These are phyloP conservation scores for Thomomys bottae DNA, from an alignment of 2,113 vertebrate genomes.

Conservation along the genomic window DNA sequence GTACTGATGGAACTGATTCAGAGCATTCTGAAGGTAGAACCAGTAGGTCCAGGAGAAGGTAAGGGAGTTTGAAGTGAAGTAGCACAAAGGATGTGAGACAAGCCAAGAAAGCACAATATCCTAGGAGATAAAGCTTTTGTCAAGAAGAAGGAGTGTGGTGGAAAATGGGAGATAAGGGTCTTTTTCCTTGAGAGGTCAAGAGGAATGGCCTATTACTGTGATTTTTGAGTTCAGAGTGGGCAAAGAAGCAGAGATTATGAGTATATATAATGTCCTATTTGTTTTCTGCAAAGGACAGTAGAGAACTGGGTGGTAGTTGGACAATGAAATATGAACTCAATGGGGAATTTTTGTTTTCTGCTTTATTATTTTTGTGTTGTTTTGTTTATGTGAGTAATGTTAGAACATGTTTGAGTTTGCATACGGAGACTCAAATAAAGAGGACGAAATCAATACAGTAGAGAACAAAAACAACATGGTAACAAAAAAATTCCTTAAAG, in stretches of 20 bases:
- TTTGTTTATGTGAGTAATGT: background rate
- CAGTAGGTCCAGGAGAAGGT: background rate
- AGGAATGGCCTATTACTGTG: background rate
- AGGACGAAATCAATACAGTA: background rate
- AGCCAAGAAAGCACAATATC: background rate
- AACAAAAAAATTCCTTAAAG: background rate
- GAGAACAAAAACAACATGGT: background rate
- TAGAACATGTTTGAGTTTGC: slow-evolving; percentile 11
- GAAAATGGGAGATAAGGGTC: slow-evolving; percentile 18
- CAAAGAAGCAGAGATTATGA: background rate
- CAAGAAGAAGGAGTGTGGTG: background rate
- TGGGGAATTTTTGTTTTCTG: background rate
- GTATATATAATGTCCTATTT: background rate
- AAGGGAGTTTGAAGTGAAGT: background rate
- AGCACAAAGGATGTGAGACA: background rate
- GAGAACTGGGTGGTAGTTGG: background rate
- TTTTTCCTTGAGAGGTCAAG: slow-evolving; percentile 5
- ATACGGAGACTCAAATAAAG: background rate
- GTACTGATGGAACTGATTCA: background rate
- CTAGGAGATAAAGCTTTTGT: background rate
- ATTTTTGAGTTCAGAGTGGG: slow-evolving; percentile 16
- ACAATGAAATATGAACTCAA: background rate
- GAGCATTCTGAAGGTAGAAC: background rate
- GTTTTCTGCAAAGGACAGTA: background rate
- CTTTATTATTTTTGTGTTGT: background rate